Conservation (phyloP, 2,888 invertebrate genomes). For the Pyrocoelia pectoralis region DNA sequence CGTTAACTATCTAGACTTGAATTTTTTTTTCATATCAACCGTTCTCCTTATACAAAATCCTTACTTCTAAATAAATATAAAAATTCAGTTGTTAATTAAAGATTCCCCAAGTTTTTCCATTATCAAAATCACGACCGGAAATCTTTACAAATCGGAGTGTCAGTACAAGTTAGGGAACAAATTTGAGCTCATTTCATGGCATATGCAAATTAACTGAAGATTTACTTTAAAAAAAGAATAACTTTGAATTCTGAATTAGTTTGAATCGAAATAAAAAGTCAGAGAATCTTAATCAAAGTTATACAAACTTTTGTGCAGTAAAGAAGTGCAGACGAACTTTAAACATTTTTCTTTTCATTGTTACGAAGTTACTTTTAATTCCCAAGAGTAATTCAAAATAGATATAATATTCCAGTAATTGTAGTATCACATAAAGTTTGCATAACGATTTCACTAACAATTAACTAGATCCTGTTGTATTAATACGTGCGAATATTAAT, state of each 20-base stretch:
- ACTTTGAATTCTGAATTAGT: conserved; percentile 38
- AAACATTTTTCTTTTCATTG: conserved; percentile 15
- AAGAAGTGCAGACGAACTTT: conserved; percentile 23
- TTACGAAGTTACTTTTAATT: conserved; percentile 10
- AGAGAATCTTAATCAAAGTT: conserved; percentile 36
- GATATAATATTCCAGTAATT: conserved; percentile 1
- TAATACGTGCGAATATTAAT: conserved; percentile 21
- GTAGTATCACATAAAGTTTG: conserved; percentile 2
- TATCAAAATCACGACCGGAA: conserved; percentile 22
- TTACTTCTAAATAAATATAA: background rate
- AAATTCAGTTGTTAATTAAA: conserved; percentile 23
- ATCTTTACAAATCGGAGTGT: conserved; percentile 26
- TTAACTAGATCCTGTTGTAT: conserved; percentile 11
- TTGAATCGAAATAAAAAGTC: conserved; percentile 20
- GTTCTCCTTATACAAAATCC: background rate
- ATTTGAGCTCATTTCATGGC: conserved; percentile 40
- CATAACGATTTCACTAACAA: background rate
- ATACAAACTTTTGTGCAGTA: conserved; percentile 26
- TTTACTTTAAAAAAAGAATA: conserved; percentile 39
- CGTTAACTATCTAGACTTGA: too few species aligned
- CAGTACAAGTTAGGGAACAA: conserved; percentile 37
- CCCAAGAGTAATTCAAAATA: background rate
- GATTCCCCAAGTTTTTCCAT: conserved; percentile 24
- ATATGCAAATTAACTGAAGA: conserved; percentile 43
- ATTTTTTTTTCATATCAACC: background rate